Evolutionary conservation across 1,140 invertebrate species (phyloP), one percentile per base, ranked within the genome.

Genomic region (Ceratitis capitata): DNA sequence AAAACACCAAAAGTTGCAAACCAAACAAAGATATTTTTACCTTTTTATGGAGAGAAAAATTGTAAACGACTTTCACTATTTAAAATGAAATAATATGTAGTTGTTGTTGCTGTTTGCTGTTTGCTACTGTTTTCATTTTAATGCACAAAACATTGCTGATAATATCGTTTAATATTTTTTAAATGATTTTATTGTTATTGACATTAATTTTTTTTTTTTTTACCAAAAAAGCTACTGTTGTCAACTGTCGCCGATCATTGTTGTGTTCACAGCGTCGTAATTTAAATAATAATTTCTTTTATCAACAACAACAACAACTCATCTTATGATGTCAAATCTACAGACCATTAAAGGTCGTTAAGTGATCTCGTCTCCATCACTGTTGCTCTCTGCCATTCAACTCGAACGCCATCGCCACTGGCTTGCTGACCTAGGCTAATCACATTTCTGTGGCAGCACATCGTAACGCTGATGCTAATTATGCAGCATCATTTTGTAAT

Each of bases 61-160:
- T 45, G 23, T 78, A 45, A 47, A 78, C 69, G 39, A 78, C 69
- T 78, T 78, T 78, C 69, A 78, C 69, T 78, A 12, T 23, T 45
- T n/a, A 45, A 78, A 78, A 78, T 78, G 32, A 23, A 47, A 45
- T 45, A 78, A 45, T 39, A 61, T 14, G 16, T 32, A 78, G 35
- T 35, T 16, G 35, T 69, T 39, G 61, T 39, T 23, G 23, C 26
- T 69, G 14, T 23, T 23, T 2, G 16, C 32, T 69, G 51, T n/a
- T n/a, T n/a, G n/a, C n/a, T n/a, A n/a, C n/a, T n/a, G n/a, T n/a
- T n/a, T n/a, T n/a, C n/a, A n/a, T n/a, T n/a, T n/a, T n/a, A n/a
- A n/a, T n/a, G n/a, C n/a, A n/a, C n/a, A n/a, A n/a, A n/a, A n/a
- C n/a, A n/a, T n/a, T n/a, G n/a, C n/a, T n/a, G n/a, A n/a, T n/a